These are phyloP conservation scores for Tetanocera ferruginea DNA, from an alignment of 2,888 invertebrate species.

Conservation along the genomic window DNA sequence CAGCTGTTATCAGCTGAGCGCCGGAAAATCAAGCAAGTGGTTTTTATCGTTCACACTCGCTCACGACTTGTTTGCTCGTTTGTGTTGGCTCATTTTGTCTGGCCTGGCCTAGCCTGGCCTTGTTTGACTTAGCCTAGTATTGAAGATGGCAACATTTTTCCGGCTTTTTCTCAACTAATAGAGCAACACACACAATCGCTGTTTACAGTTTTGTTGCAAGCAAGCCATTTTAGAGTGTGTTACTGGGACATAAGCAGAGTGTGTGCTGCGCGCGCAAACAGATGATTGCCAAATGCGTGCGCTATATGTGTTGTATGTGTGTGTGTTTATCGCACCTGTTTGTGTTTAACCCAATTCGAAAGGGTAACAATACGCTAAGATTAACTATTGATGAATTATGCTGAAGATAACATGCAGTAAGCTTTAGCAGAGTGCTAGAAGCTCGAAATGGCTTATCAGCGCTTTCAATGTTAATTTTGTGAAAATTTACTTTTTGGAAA, in stretches of 20 bases:
- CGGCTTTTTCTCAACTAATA: too few species aligned
- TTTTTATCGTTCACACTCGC: conserved; percentile 37
- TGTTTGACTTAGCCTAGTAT: neutral
- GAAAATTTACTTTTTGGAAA: too few species aligned
- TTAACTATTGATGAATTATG: too few species aligned
- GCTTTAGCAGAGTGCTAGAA: too few species aligned
- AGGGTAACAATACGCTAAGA: neutral
- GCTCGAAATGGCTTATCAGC: too few species aligned
- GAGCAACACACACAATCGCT: too few species aligned
- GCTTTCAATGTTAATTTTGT: too few species aligned
- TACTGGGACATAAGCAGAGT: neutral
- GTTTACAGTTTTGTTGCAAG: too few species aligned
- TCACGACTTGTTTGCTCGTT: conserved; percentile 15
- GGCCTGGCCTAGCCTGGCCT: conserved; percentile 27
- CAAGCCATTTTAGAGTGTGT: neutral
- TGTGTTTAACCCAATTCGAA: neutral
- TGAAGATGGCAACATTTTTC: neutral
- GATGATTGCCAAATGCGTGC: neutral
- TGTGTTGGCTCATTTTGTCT: too few species aligned
- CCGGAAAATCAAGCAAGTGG: conserved; percentile 52
- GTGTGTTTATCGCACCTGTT: neutral
- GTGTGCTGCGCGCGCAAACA: neutral
- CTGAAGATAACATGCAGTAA: too few species aligned
- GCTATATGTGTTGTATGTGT: neutral
- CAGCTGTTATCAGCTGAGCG: conserved; percentile 7